Percentiles rank a stretch among this genome's conserved stretches.
Conservation (phyloP, 2,113 vertebrate genomes). For the Apus apus region DNA sequence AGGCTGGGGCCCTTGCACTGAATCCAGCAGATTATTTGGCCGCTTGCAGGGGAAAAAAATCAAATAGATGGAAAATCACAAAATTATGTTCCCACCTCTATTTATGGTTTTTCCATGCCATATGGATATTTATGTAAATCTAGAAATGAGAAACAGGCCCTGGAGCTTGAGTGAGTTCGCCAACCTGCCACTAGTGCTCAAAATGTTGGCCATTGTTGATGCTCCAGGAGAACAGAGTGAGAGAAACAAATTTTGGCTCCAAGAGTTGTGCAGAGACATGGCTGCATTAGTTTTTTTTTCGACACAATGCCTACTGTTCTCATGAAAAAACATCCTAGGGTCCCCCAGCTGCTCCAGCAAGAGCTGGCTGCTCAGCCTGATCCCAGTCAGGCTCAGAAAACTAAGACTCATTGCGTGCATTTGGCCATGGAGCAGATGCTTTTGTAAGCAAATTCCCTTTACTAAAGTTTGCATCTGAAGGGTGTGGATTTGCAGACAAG, state of each 20-base stretch:
- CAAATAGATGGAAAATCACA: conserved; percentile 5
- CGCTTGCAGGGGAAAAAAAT: not conserved
- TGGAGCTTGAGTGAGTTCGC: conserved; percentile 36
- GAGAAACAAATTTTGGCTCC: conserved; percentile 34
- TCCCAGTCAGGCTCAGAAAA: not conserved
- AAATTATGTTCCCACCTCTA: conserved; percentile 18
- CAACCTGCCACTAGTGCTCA: conserved; percentile 21
- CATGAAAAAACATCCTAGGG: not conserved
- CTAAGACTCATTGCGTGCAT: fast-evolving
- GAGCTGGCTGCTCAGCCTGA: not conserved
- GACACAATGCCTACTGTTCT: not conserved
- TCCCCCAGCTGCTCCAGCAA: not conserved
- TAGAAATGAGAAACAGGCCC: conserved; percentile 45
- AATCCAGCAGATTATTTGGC: not conserved
- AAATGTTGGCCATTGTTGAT: conserved; percentile 40
- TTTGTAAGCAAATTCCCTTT: not conserved
- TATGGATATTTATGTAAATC: conserved; percentile 77
- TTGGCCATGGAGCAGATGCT: not conserved
- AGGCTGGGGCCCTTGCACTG: not conserved
- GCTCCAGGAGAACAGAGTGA: conserved; percentile 31
- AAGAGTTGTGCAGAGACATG: conserved; percentile 14
- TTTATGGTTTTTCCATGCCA: conserved; percentile 45
- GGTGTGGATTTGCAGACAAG: not conserved
- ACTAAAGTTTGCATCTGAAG: not conserved
- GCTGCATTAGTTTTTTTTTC: not conserved